A percentile compares a stretch with the other conserved stretches of the same genome.
phyloP scores from a whole-genome alignment of 2,888 invertebrate genomes.

The Piscicola geometra region DNA sequence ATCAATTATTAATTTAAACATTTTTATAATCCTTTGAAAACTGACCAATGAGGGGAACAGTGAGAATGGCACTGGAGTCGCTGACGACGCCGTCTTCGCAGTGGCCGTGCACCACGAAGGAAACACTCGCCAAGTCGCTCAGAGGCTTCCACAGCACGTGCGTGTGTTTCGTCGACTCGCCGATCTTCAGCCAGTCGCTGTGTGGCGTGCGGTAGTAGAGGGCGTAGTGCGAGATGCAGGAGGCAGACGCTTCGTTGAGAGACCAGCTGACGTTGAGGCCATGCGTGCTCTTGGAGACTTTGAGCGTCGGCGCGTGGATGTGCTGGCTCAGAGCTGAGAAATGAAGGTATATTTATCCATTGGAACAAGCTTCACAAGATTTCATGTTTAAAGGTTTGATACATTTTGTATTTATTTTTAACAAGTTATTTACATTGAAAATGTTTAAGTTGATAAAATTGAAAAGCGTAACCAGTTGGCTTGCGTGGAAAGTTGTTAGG shows the following conservation, averaged over 20 bases:
- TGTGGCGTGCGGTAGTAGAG: background rate
- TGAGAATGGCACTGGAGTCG: background rate
- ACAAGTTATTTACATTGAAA: too few species aligned
- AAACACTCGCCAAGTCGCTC: background rate
- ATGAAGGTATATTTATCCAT: too few species aligned
- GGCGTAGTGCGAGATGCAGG: background rate
- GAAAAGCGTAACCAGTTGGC: too few species aligned
- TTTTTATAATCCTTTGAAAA: too few species aligned
- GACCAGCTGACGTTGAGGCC: slow-evolving; percentile 9
- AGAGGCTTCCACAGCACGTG: background rate
- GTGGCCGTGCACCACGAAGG: background rate
- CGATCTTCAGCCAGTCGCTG: background rate
- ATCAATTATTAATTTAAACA: too few species aligned
- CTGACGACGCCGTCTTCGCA: background rate
- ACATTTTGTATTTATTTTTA: too few species aligned
- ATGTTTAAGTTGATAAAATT: too few species aligned
- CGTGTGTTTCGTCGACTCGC: background rate
- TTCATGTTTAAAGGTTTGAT: too few species aligned
- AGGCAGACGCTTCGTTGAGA: background rate
- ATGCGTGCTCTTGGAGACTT: background rate
- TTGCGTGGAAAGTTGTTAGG: too few species aligned
- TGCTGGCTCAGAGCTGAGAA: background rate
- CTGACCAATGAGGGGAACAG: background rate
- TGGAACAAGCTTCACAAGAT: too few species aligned
- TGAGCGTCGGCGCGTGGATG: background rate